Base-by-base conservation (phyloP, 2,113 vertebrate genomes). In the Podarcis cretensis region DNA sequence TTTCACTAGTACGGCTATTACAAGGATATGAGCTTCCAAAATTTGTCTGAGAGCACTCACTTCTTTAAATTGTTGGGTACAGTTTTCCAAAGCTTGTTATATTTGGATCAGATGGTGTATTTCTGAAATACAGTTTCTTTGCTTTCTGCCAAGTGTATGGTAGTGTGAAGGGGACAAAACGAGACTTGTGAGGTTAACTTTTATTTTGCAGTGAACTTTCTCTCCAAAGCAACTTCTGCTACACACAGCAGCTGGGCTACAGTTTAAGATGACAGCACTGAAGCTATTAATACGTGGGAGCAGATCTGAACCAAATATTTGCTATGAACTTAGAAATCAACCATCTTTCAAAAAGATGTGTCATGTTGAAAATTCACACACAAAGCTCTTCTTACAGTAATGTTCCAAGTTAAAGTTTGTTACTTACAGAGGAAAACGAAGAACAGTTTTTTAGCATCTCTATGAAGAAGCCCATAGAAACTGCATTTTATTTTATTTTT, bases 211-310 rank as follows among this genome's bases (percentile, higher is more conserved):
- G 71, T 87, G 59, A 66, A 74, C 81, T n/a, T 81, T 35, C 54
- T 85, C 63, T 75, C 32, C 81, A 27, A 89, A 59, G 12, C 83
- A 81, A 43, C 88, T 82, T 82, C 63, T 90, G 30, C 84, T 86
- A 57, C 73, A 30, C 48, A 48, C 0, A 0, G 40, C 65, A 80
- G 77, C 66, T 87, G 65, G 27, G 30, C 18, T 78, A 37, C 21
- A 65, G 43, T 57, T 71, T 84, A 65, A 82, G 4, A 23, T 10
- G 57, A 2, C 57, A 30, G 13, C 37, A 83, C 7, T 20, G 21
- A 65, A 57, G 63, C 25, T 76, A 27, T 16, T 54, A 79, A 48
- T 14, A n/a, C 74, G 37, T 21, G 63, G 57, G n/a, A 48, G n/a
- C 37, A 54, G 71, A 76, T 48, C 73, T 20, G 37, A 83, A 35